A percentile compares a stretch with the other conserved stretches of the same genome.
Evolutionary conservation across 2,113 vertebrate genomes (phyloP).

Genomic region (Strix aluco): DNA sequence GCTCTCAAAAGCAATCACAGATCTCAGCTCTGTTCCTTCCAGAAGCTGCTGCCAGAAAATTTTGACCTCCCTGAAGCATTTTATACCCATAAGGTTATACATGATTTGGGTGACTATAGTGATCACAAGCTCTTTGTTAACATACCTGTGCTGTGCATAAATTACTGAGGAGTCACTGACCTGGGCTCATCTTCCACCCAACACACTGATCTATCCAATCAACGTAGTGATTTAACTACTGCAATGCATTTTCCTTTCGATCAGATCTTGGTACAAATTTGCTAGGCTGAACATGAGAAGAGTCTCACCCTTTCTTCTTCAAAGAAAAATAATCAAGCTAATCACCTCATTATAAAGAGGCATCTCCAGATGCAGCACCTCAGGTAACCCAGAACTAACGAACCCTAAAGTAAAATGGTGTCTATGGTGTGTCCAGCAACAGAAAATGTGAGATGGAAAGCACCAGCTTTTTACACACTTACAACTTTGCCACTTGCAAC

Average conservation of each 20-base stretch:
- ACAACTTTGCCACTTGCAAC: not conserved
- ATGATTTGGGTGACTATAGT: not conserved
- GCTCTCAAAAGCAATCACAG: not conserved
- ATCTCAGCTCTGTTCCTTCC: not conserved
- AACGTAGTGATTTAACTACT: not conserved
- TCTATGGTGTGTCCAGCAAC: not conserved
- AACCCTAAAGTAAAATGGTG: not conserved
- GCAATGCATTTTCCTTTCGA: not conserved
- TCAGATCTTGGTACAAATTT: not conserved
- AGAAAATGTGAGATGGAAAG: not conserved
- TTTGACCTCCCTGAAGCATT: not conserved
- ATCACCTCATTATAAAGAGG: not conserved
- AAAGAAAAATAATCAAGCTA: not conserved
- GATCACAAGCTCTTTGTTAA: not conserved
- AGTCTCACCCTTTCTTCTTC: not conserved
- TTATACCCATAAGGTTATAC: not conserved
- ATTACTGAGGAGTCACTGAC: not conserved
- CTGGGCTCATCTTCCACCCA: not conserved
- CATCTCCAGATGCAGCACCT: accelerated
- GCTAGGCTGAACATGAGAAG: not conserved
- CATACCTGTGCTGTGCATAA: not conserved
- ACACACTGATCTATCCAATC: not conserved
- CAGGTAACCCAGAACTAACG: not conserved
- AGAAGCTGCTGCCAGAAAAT: slow-evolving; percentile 12
- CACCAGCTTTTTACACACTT: not conserved